Evolutionary conservation across 2,113 vertebrate species (phyloP), one percentile per base, ranked within the genome.

Genomic region (Alces alces): DNA sequence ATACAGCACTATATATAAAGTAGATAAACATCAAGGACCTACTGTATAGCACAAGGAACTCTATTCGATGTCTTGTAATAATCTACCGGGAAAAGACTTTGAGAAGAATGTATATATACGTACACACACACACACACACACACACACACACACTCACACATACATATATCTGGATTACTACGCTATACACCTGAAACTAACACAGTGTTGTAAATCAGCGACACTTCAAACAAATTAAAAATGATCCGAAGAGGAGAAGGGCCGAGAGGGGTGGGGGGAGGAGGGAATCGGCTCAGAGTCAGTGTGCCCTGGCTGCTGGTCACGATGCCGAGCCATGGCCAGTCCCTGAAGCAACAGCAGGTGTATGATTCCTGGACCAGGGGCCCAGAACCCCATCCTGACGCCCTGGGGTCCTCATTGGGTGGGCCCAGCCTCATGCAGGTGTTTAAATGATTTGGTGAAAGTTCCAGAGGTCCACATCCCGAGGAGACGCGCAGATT

Each of bases 401-500:
- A 28, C 43, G 8, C 2, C 13, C 25, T 16, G 25, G 73, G 25
- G 43, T 45, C 73, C 73, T 15, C 0, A 6, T 27, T 3, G 25
- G 25, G 33, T 36, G 50, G 12, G 33, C 12, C 6, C 33, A 52
- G 33, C 50, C 33, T 83, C 80, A n/a, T 5, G 17, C 80, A 36
- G 33, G 33, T n/a, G 12, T 36, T 11, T 52, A 50, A 80, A 33
- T 27, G 45, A 50, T 6, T 52, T 54, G n/a, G 3, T 13, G 33
- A 83, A 25, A 1, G 6, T 83, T 36, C 33, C 33, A 23, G 5
- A 54, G 6, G 50, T 83, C 11, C 80, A 54, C 19, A 11, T 54
- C 21, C 33, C 0, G 0, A 36, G 16, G 19, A 36, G 19, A 83
- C 0, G 6, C 25, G 33, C 50, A 54, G 50, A 12, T 30, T 55